Percentiles rank a stretch among this genome's conserved stretches.
These are phyloP conservation scores for Colistium nudipinnis DNA, from an alignment of 2,113 vertebrate genomes.

Conservation along the genomic window DNA sequence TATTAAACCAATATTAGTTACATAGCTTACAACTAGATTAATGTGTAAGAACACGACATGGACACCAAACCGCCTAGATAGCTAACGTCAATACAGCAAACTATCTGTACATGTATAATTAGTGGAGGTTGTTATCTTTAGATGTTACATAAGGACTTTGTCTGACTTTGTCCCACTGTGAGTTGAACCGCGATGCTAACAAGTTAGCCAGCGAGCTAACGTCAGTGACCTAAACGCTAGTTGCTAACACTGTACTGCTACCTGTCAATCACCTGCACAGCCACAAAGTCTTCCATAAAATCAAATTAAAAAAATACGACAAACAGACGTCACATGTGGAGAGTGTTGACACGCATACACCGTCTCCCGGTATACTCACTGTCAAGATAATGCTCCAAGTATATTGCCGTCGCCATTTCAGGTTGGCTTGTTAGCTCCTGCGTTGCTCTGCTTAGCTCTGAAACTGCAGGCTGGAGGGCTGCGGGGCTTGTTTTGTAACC, in stretches of 20 bases:
- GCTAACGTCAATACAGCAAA: background rate
- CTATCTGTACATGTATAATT: background rate
- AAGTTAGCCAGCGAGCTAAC: conserved; percentile 32
- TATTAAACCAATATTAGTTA: background rate
- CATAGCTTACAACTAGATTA: background rate
- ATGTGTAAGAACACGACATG: background rate
- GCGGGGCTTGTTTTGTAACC: conserved; percentile 52
- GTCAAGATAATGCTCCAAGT: conserved; percentile 97
- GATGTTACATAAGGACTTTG: background rate
- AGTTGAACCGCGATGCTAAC: conserved; percentile 20
- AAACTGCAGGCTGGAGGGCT: conserved; percentile 1
- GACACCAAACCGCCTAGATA: too few species aligned
- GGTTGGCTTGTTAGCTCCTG: conserved; percentile 52
- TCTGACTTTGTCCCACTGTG: background rate
- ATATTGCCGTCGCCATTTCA: conserved; percentile 96
- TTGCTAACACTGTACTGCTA: conserved; percentile 15
- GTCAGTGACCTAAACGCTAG: conserved; percentile 13
- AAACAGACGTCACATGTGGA: background rate
- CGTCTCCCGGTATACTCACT: conserved; percentile 82
- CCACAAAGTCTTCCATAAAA: background rate
- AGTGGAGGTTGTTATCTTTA: accelerated
- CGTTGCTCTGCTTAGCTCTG: conserved; percentile 47
- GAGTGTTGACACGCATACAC: accelerated
- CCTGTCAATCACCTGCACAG: background rate
- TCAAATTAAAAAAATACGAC: conserved; percentile 1